These are phyloP conservation scores for Calameuta filiformis DNA, from an alignment of 2,888 invertebrate species.

Conservation along the genomic window DNA sequence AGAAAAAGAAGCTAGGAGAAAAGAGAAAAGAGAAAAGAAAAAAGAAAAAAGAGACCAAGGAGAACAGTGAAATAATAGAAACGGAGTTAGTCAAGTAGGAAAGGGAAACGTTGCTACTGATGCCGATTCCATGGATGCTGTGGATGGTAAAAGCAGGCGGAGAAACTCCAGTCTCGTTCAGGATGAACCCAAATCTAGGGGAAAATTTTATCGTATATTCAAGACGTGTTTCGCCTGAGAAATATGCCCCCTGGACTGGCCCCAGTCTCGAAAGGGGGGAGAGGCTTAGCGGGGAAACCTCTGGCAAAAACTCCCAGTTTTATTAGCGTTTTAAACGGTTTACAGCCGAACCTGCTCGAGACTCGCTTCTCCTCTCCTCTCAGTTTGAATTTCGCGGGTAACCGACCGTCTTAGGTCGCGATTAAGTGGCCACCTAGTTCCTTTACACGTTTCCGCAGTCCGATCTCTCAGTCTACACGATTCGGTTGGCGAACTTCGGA, in stretches of 20 bases:
- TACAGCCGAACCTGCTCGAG: conserved; percentile 34
- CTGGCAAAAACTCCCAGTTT: conserved; percentile 39
- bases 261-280: conserved; percentile 10
- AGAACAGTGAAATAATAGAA: background rate
- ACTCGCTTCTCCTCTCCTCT: no score
- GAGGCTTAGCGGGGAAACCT: conserved; percentile 35
- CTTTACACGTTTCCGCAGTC: no score
- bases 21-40: conserved; percentile 1
- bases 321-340: conserved; percentile 44
- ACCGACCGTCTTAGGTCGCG: no score
- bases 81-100: background rate
- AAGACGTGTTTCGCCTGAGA: conserved; percentile 57
- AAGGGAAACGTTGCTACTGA: background rate
- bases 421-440: no score
- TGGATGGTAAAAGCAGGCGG: background rate
- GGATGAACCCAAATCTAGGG: conserved; percentile 48
- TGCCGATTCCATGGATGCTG: conserved; percentile 11
- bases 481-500: background rate
- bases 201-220: conserved; percentile 63
- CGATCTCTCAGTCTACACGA: no score
- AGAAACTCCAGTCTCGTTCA: conserved; percentile 15
- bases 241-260: conserved; percentile 28
- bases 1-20: conserved; percentile 25
- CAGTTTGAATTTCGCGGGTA: no score
- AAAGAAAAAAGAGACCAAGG: background rate